Base-by-base conservation (phyloP, 2,888 invertebrate species). In the Amphipyra tragopoginis region DNA sequence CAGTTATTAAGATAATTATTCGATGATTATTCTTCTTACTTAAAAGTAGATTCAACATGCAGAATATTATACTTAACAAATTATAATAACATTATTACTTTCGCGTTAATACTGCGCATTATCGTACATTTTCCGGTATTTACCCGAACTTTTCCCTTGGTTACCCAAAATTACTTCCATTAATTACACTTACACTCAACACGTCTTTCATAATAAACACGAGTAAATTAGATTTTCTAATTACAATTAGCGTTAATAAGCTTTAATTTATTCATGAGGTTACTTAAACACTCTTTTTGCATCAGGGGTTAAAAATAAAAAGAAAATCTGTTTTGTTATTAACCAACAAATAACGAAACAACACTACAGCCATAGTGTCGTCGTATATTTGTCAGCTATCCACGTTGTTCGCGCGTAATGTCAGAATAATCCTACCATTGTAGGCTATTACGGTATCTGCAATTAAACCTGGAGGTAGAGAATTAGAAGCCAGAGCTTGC, bases 331-430 rank as follows among this genome's bases (percentile, higher is more conserved):
- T 42, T 9, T 9, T 11, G 10, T 14, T 45, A 52, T 50, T 50
- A 48, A 42, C 53, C 48, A 36, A 56, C 53, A 50, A 57, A 54
- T 52, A 56, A 21, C 51, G 44, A 53, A 75, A 70, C 57, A 68
- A 59, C 67, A 69, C 55, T 10, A 73, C 63, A 74, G 65, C 62
- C 66, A 50, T 66, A 57, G 65, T 61, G 74, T 76, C 77, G 71
- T 84, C 86, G 78, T 88, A 88, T 87, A 88, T 87, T 82, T 72
- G 80, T 86, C 81, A 80, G 63, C 68, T 85, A 86, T 85, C 86
- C 79, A 62, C 83, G 56, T 76, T 65, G 64, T 55, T 59, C 64
- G 62, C 47, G 77, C 72, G 71, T 74, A 66, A 70, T 75, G 76
- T 80, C 80, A 72, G 76, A 73, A 52, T 79, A 75, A 82, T 84